Base-by-base conservation (phyloP, 1,140 invertebrate species). In the Thalassaphorura encarpata region DNA sequence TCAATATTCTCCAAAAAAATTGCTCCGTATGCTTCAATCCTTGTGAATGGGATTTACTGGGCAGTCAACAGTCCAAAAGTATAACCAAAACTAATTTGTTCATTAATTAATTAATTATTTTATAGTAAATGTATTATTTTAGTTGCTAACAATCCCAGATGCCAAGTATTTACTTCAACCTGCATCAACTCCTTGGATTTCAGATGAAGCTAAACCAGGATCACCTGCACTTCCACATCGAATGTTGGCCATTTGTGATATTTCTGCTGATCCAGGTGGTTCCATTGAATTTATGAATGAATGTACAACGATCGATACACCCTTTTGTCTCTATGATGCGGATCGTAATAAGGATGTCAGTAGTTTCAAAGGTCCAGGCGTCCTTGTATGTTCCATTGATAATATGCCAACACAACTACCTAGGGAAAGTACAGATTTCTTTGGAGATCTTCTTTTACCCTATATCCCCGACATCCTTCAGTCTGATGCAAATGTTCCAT, bases 271-370 rank as follows among this genome's bases (percentile, higher is more conserved):
- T 76, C 96, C 96, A 0, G 95, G 95, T 16, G 94, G 95, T 43
- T 97, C 93, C 21, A 97, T 99, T 54, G 96, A 99, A 74, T 99
- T 99, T 68, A 98, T 99, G 95, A 94, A 95, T 67, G 95, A 99
- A 69, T 99, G 95, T 67, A 99, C 97, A 0, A 99, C 95, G 0
- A 99, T 99, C 49, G 96, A 99, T 68, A 96, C 89, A 16, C 96
- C 96, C 0, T 99, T 99, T 72, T 97, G 90, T 71, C 77, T 99
- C 0, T 99, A 99, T 69, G 95, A 99, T 73, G 95, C 96, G 3
- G 92, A 99, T 70, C 80, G 92, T 42, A 97, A 99, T 68, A 95
- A 94, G 69, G 89, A 96, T 61, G 92, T 84, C 0, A 96, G n/a
- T 67, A 85, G 87, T 72, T 97, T 96, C 71, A 90, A 89, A 73